Percentiles rank a stretch among this genome's conserved stretches.
Conservation (phyloP, 2,113 vertebrate genomes). For the Paraplagusia blochii region DNA sequence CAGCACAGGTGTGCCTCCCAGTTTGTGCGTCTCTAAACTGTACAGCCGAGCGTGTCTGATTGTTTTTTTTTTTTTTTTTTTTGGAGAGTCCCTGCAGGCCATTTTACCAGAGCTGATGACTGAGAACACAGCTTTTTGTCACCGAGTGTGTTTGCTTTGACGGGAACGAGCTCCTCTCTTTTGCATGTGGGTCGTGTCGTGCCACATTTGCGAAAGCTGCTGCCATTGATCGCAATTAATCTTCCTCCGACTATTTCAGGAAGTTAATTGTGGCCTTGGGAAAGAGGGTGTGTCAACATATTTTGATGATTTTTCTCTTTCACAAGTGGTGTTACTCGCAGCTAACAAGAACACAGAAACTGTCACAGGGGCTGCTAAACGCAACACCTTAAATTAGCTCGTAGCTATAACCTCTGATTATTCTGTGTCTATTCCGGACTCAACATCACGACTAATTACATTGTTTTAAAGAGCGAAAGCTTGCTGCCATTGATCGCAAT, state of each 20-base stretch:
- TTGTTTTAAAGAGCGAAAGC: too few relatives aligned
- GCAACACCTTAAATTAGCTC: slow-evolving; percentile 4
- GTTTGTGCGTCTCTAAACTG: slow-evolving; percentile 2
- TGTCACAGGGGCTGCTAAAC: slow-evolving; percentile 13
- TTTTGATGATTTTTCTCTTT: too few relatives aligned
- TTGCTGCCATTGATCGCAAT: slow-evolving; percentile 34
- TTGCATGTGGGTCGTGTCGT: neutral
- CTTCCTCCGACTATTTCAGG: slow-evolving; percentile 3
- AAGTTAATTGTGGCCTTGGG: slow-evolving; percentile 17
- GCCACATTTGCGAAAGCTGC: slow-evolving; percentile 10
- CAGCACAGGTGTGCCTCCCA: slow-evolving; percentile 38
- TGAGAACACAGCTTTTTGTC: slow-evolving; percentile 18
- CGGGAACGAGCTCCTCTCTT: neutral
- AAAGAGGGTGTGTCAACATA: too few relatives aligned
- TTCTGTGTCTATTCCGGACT: too few relatives aligned
- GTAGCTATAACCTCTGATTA: too few relatives aligned
- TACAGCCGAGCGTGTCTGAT: slow-evolving; percentile 3
- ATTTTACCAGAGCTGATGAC: neutral
- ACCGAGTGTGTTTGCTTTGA: neutral
- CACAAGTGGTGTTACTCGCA: slow-evolving; percentile 7
- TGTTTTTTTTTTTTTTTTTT: neutral
- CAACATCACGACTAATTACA: too few relatives aligned
- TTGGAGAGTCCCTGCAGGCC: slow-evolving; percentile 3
- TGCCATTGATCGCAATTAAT: slow-evolving; percentile 24
- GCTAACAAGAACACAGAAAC: slow-evolving; percentile 11